These are phyloP conservation scores for Noctua fimbriata DNA, from an alignment of 2,888 invertebrate species.

Conservation along the genomic window DNA sequence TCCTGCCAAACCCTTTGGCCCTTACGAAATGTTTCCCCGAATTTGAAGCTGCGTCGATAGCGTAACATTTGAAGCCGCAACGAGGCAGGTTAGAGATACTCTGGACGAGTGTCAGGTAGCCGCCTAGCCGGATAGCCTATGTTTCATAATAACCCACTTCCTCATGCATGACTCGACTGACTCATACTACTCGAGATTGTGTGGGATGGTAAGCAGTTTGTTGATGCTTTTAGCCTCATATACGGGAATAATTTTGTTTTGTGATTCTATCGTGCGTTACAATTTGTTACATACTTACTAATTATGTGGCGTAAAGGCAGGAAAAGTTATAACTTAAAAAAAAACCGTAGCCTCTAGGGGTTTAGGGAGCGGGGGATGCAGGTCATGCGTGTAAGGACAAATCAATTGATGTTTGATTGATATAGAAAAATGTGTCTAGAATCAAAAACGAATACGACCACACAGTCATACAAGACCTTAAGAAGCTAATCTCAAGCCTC, in stretches of 20 bases:
- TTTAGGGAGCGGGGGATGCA: too few relatives aligned
- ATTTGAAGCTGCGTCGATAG: conserved; percentile 21
- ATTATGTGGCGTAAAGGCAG: neutral
- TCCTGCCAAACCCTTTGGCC: conserved; percentile 22
- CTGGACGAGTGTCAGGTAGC: conserved; percentile 36
- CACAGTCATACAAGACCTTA: conserved; percentile 14
- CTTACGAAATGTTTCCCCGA: conserved; percentile 26
- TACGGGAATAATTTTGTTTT: neutral
- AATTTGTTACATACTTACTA: neutral
- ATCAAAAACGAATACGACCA: neutral
- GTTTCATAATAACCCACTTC: conserved; percentile 53
- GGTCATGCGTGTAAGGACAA: neutral
- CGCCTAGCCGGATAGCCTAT: conserved; percentile 22
- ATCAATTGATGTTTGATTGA: neutral
- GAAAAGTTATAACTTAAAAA: too few relatives aligned
- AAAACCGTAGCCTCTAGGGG: too few relatives aligned
- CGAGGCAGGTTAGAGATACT: conserved; percentile 35
- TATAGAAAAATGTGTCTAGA: neutral
- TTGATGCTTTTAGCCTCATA: conserved; percentile 18
- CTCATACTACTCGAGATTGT: conserved; percentile 32
- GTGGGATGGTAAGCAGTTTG: conserved; percentile 11
- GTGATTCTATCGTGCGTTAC: neutral
- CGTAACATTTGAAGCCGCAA: conserved; percentile 12
- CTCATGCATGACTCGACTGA: conserved; percentile 48
- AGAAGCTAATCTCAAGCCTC: conserved; percentile 18